Base-by-base conservation (phyloP, 2,888 invertebrate genomes). In the Drosophila melanosoma region DNA sequence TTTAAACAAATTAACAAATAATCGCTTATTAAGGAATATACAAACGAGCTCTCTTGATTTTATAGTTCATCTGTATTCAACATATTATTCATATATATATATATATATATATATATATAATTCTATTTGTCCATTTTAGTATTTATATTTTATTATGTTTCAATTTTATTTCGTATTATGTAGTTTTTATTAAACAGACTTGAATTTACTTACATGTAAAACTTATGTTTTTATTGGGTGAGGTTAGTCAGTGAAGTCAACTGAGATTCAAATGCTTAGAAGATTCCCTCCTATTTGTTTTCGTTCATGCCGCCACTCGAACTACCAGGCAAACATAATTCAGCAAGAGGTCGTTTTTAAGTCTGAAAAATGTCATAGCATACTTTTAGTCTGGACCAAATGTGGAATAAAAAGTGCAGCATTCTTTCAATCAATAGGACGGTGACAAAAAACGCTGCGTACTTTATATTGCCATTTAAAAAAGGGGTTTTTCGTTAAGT, bases 111-210 rank as follows among this genome's bases (percentile, higher is more conserved):
- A 58, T 81, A 62, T 61, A 35, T 85, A 58, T 81, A 62, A 65
- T 70, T 76, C 69, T 57, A 70, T 63, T 82, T 76, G 56, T 69
- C 64, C 73, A 75, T 65, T 77, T 77, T 77, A 81, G 82, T 81
- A 79, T 74, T 84, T 76, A 58, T 83, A 82, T 84, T 81, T 65
- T 81, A 87, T 73, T 75, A 73, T 81, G 80, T 85, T 83, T 71
- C 67, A 67, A 64, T 60, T 62, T 80, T 61, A 76, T 65, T 85
- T 69, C 53, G 57, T 69, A 73, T 62, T 38, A 69, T 83, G 56
- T 83, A 83, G 73, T 42, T 80, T 66, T 82, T 74, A 80, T 72
- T 76, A 45, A 70, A 69, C 35, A 75, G 63, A 70, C 29, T 71
- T 53, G 45, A 26, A 33, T 69, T 56, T 45, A 45, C 45, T 29